These are phyloP conservation scores for Epistrophe grossulariae DNA, from an alignment of 2,888 invertebrate genomes.

Conservation along the genomic window DNA sequence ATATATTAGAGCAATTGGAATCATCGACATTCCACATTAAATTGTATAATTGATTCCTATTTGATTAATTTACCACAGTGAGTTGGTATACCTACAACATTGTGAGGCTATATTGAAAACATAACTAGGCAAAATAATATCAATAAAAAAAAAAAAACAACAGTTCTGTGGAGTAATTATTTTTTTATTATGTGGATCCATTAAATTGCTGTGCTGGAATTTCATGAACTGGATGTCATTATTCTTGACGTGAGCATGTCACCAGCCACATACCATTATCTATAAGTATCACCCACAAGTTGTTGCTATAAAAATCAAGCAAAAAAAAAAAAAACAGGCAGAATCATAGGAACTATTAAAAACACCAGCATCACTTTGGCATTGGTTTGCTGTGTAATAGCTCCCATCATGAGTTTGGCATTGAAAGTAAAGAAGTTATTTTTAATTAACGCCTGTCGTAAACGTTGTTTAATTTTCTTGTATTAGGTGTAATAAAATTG, in stretches of 20 bases:
- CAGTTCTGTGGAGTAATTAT: background rate
- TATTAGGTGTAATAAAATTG: background rate
- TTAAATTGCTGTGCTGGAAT: background rate
- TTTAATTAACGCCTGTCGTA: slow-evolving; percentile 2
- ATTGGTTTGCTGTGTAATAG: too few relatives aligned
- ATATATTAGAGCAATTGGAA: too few relatives aligned
- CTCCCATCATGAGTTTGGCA: background rate
- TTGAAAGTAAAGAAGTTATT: background rate
- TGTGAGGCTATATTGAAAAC: background rate
- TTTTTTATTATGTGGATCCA: background rate
- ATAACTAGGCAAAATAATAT: background rate
- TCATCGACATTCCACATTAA: background rate
- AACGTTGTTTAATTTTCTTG: background rate
- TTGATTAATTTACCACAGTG: background rate
- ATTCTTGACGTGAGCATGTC: background rate
- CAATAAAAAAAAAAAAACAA: background rate
- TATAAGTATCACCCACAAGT: background rate
- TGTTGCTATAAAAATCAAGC: background rate
- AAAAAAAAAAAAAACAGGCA: background rate
- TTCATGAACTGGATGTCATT: background rate
- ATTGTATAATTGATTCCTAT: background rate
- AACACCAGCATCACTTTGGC: background rate
- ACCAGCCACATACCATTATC: too few relatives aligned
- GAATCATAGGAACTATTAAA: background rate
- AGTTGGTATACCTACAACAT: background rate